Conservation (phyloP, 2,888 invertebrate species). For the Drosophila barbarae region DNA sequence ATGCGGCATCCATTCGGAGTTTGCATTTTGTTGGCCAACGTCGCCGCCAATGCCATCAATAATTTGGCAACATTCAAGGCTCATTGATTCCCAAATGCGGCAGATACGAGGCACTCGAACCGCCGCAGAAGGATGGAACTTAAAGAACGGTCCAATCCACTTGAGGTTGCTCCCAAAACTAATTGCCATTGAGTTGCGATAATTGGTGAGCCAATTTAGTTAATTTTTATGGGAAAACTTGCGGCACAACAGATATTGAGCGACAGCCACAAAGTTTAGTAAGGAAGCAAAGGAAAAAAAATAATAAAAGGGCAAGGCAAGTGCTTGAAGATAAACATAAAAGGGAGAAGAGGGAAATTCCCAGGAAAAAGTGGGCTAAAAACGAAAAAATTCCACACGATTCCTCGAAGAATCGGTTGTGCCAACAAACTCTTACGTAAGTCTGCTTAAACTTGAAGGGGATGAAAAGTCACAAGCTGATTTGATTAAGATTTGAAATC, state of each 20-base stretch:
- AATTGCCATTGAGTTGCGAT: slow-evolving; percentile 39
- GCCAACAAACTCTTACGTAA: slow-evolving; percentile 1
- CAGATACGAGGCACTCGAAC: background rate
- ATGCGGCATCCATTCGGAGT: slow-evolving; percentile 28
- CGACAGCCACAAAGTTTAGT: slow-evolving; percentile 3
- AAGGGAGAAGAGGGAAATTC: background rate
- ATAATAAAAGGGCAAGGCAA: slow-evolving; percentile 9
- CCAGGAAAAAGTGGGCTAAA: background rate
- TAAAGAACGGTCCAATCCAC: slow-evolving; percentile 10
- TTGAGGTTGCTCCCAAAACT: slow-evolving; percentile 29
- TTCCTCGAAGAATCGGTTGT: slow-evolving; percentile 1
- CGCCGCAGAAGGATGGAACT: background rate
- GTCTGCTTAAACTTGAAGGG: slow-evolving; percentile 2
- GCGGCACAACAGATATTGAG: slow-evolving; percentile 10
- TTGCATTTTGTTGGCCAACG: slow-evolving; percentile 21
- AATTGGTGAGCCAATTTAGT: slow-evolving; percentile 41
- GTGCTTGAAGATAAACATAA: slow-evolving; percentile 2
- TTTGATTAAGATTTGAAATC: slow-evolving; percentile 9
- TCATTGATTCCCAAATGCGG: slow-evolving; percentile 45
- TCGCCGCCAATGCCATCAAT: slow-evolving; percentile 8
- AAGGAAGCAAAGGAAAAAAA: background rate
- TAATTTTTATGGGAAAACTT: slow-evolving; percentile 46
- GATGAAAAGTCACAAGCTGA: slow-evolving; percentile 9
- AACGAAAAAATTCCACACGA: background rate
- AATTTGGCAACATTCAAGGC: slow-evolving; percentile 55